Base-by-base conservation (phyloP, 1,140 invertebrate genomes). In the honey bee (Apis mellifera) region DNA sequence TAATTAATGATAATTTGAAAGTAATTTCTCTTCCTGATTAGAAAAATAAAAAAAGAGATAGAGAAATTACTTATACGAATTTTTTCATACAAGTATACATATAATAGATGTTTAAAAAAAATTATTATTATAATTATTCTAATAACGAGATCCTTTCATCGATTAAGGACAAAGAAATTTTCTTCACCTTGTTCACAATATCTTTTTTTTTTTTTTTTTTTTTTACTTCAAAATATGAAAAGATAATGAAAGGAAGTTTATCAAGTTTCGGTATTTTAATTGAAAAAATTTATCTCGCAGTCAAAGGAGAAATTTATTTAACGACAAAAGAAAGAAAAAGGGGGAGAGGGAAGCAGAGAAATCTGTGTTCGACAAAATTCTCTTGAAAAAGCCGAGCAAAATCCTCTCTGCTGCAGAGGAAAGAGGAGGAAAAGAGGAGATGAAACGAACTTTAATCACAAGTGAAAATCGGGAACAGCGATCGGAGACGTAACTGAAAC, bases 381-480 rank as follows among this genome's bases (percentile, higher is more conserved):
- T 4, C 13, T 48, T 23, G 66, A 23, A 50, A 69, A 50, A 23
- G n/a, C 13, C 7, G n/a, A 26, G 17, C 32, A 23, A 54, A 71
- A 55, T 23, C 50, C 5, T 26, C 23, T 13, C 52, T 26, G 50
- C 26, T 7, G 32, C 32, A 42, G 32, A 42, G 32, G 3, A 5
- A 42, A 8, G 3, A 52, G 1, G 4, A 26, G 23, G 19, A n/a
- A 72, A 26, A 26, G 26, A 32, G 26, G 54, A 72, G 70, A 57
- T 15, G 70, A 32, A 72, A 72, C 70, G 70, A 72, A 72, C 54
- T 72, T 72, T 57, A 72, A 72, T 72, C 70, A n/a, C 26, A 72
- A 72, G 70, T 72, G 54, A 72, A 72, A 72, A 72, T 72, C 52
- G 70, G 26, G 26, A 57, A 57, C 70, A 72, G 54, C 70, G 70